Evolutionary conservation across 2,888 invertebrate genomes (phyloP).

Genomic region (Aphodius sticticus): DNA sequence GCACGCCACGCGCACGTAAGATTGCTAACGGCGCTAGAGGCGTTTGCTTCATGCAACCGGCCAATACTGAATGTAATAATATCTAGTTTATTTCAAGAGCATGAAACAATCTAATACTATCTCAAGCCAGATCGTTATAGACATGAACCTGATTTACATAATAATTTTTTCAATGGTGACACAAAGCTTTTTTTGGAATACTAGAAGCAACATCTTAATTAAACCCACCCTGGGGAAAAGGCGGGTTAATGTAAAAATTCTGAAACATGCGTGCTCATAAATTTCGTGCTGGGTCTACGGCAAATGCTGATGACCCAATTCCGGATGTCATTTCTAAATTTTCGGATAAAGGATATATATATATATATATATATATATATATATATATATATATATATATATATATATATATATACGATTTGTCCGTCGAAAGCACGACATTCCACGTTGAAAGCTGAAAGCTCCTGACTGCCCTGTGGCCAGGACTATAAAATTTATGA

Average conservation of each 20-base stretch:
- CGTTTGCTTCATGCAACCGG: too few species aligned
- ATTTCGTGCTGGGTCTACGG: neutral
- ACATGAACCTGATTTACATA: too few species aligned
- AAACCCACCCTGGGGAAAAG: too few species aligned
- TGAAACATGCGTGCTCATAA: neutral
- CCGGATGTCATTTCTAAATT: constrained; percentile 4
- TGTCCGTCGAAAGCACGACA: neutral
- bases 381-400: neutral
- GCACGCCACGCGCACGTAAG: too few species aligned
- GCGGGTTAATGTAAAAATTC: neutral
- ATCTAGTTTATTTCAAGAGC: too few species aligned
- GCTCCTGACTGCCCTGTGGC: neutral
- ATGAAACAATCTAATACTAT: too few species aligned
- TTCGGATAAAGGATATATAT: neutral
- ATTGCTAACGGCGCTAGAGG: too few species aligned
- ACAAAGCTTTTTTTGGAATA: too few species aligned
- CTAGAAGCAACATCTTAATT: too few species aligned
- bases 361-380: neutral
- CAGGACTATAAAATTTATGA: neutral
- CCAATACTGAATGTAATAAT: too few species aligned
- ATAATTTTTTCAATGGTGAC: too few species aligned
- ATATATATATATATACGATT: neutral
- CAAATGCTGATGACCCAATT: neutral
- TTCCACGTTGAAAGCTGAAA: neutral
- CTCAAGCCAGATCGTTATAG: too few species aligned